Evolutionary conservation across 1,140 invertebrate species (phyloP), one percentile per base, ranked within the genome.

Genomic region (Neodiprion lecontei): DNA sequence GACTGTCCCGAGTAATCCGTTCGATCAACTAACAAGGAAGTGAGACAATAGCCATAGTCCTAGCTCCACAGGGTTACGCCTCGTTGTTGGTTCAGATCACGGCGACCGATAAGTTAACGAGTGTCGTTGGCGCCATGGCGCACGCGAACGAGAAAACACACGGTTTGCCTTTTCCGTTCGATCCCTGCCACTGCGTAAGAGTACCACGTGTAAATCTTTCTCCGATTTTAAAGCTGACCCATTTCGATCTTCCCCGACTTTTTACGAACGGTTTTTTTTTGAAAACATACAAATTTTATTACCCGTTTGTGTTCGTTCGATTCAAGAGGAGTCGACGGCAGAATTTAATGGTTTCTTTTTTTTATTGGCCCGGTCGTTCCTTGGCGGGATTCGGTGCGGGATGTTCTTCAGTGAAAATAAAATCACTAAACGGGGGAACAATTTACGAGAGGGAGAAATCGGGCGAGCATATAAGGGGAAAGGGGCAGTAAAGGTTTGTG

Each of bases 401-500:
- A 61, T 75, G 75, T 71, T 79, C 79, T 80, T 49, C 17, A 11
- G 49, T 11, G 70, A 47, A 12, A 71, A 82, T 80, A 82, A 82
- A 83, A 82, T 83, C 78, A 78, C 75, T 77, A 80, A 81, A 77
- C 77, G 76, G 75, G 78, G 73, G 72, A 74, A 78, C 75, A 81
- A 82, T 82, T 82, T 80, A 82, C 81, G 40, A 69, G 67, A 69
- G 78, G 67, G 72, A 74, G 74, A 67, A 74, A 76, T 7, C 10
- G 67, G 23, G 67, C 11, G 67, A 21, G 47, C 40, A 48, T 40
- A 65, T n/a, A 23, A 66, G 74, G 17, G 49, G 10, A 14, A 66
- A 68, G 66, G 68, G 76, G 79, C 74, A 78, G 79, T 81, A 79
- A 81, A 80, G 80, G 79, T 82, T 83, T 83, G 79, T 77, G 81